A percentile compares a stretch with the other conserved stretches of the same genome.
phyloP scores from a whole-genome alignment of 37 sponge, comb jelly and placozoan species.

The Spongilla lacustris region DNA sequence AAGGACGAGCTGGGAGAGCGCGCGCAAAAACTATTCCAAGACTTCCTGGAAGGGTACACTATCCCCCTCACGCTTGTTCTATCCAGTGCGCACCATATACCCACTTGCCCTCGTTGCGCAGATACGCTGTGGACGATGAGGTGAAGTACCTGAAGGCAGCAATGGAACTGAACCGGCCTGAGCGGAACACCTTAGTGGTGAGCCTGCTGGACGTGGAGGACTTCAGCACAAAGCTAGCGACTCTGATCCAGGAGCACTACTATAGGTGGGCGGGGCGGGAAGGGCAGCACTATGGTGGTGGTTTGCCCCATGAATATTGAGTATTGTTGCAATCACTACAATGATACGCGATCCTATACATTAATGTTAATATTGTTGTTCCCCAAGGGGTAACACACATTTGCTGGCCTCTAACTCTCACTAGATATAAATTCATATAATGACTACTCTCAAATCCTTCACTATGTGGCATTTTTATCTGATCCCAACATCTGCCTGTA shows the following conservation, averaged over 20 bases:
- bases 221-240: slow-evolving; percentile 82
- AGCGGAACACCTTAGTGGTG: slow-evolving; percentile 92
- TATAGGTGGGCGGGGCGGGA: slow-evolving; percentile 47
- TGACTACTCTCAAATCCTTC: too few species aligned
- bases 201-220: slow-evolving; percentile 89
- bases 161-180: slow-evolving; percentile 77
- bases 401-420: too few species aligned
- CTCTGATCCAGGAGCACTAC: slow-evolving; percentile 86
- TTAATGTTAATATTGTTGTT: too few species aligned
- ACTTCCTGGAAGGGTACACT: slow-evolving; percentile 91
- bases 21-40: slow-evolving; percentile 89
- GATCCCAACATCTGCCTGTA: too few species aligned
- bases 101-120: background rate
- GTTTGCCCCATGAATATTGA: too few species aligned
- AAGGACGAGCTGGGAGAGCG: slow-evolving; percentile 91
- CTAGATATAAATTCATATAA: too few species aligned
- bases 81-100: background rate
- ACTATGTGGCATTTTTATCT: too few species aligned
- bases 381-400: too few species aligned
- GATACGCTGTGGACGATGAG: slow-evolving; percentile 72
- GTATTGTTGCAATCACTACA: too few species aligned
- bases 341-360: too few species aligned
- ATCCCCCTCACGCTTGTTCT: background rate
- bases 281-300: background rate
- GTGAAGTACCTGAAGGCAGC: slow-evolving; percentile 85